These are phyloP conservation scores for human DNA, from an alignment of 2,113 vertebrate species.

Conservation along the genomic window GRCh38 chr16:72764501-72765000, in stretches of 20 bases:
- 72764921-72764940: neutral
- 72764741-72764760: constrained; percentile 27
- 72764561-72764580: constrained; percentile 76
- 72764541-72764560: constrained; percentile 70
- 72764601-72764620: constrained; percentile 56
- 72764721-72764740: constrained; percentile 48
- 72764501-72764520: constrained; percentile 65
- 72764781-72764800: constrained; percentile 44
- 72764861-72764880: neutral
- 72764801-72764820: constrained; percentile 27
- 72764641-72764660: constrained; percentile 67
- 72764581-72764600: constrained; percentile 67
- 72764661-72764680: constrained; percentile 48
- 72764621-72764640: constrained; percentile 60
- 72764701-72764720: constrained; percentile 53
- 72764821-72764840: neutral
- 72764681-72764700: constrained; percentile 55
- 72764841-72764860: neutral
- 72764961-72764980: neutral
- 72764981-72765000: neutral
- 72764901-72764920: neutral
- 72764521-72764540: constrained; percentile 49
- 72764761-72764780: constrained; percentile 31
- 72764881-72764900: neutral
- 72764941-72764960: neutral